phyloP scores from a whole-genome alignment of 2,113 vertebrate genomes.

The Micronycteris hirsuta region DNA sequence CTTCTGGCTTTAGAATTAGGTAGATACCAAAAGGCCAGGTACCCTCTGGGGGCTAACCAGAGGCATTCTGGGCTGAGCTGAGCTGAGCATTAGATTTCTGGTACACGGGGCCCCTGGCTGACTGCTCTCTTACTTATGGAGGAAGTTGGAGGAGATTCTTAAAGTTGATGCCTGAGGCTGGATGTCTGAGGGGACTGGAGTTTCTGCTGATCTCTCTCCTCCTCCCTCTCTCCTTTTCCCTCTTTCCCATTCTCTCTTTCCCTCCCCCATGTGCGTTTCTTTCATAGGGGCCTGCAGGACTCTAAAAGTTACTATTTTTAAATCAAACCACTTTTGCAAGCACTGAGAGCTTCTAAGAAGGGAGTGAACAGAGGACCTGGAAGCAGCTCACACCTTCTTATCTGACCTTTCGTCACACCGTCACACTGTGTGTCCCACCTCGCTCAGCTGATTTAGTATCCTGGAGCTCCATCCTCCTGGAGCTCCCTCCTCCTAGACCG shows the following conservation, averaged over 20 bases:
- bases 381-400: background rate
- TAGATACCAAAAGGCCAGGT: slow-evolving; percentile 38
- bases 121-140: slow-evolving; percentile 33
- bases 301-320: background rate
- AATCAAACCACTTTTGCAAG: background rate
- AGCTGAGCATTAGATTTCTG: background rate
- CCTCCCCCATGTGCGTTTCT: background rate
- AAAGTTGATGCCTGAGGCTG: background rate
- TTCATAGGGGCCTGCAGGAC: background rate
- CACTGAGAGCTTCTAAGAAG: background rate
- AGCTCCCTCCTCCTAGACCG: background rate
- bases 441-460: background rate
- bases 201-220: background rate
- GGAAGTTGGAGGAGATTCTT: slow-evolving; percentile 43
- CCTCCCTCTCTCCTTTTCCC: background rate
- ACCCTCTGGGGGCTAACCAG: slow-evolving; percentile 6
- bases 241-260: background rate
- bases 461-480: background rate
- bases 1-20: slow-evolving; percentile 10
- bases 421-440: background rate
- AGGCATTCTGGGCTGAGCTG: background rate
- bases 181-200: background rate
- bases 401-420: background rate
- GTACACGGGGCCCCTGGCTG: slow-evolving; percentile 25
- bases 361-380: background rate